Base-by-base conservation (phyloP, 1,140 invertebrate species). In the Drosophila triauraria region DNA sequence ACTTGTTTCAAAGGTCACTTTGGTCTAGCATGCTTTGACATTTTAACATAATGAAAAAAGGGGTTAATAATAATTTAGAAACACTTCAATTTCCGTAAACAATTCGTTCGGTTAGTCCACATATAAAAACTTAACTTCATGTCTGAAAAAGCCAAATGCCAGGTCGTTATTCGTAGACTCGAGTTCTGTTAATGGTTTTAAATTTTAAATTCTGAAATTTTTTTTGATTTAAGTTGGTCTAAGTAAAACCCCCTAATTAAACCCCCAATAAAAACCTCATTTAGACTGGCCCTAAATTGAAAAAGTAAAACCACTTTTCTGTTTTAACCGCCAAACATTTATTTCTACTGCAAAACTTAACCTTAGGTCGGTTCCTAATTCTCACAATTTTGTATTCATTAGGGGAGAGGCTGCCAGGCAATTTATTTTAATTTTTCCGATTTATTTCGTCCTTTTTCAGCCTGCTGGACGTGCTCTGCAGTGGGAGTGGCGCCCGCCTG, bases 401-500 rank as follows among this genome's bases (percentile, higher is more conserved):
- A 44, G 12, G 12, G 13, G 30, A 17, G 25, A 17, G 15, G 10
- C 51, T 53, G 63, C 27, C 4, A n/a, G 38, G n/a, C 50, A 44
- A 40, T 43, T 77, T 50, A 38, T 63, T 63, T 75, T 75, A 54
- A 54, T 75, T 76, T 27, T 8, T 23, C 4, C 23, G 12, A 59
- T 35, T 46, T 54, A 4, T 20, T n/a, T 68, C 48, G 20, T 61
- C 17, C 48, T 74, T 74, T 74, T 75, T 32, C 85, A 92, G 91
- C 47, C 48, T 91, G 53, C 80, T 91, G 35, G 87, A 86, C 20
- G 72, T 75, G 12, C 82, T 92, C 15, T 92, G 88, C 62, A 87
- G 78, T 59, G 88, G 91, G 44, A 91, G 80, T 62, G 90, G 82
- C n/a, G 91, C 85, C 32, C 91, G 92, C 30, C 62, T 92, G 78